phyloP scores from a whole-genome alignment of 2,113 vertebrate species.

The Cercopithecus mona region DNA sequence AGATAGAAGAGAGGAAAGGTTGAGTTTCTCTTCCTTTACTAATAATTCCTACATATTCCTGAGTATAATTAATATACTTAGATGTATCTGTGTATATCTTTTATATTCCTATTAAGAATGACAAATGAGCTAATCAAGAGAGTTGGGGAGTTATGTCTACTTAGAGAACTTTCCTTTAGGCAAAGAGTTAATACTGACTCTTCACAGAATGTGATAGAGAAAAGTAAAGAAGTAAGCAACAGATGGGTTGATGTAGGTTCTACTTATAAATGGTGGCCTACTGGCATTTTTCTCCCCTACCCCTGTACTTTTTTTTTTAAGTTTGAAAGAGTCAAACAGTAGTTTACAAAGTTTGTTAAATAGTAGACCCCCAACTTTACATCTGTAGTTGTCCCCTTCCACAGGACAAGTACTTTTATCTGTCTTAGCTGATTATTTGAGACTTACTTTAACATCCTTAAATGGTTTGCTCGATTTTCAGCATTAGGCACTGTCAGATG shows the following conservation, averaged over 20 bases:
- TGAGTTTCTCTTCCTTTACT: background rate
- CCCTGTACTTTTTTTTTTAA: background rate
- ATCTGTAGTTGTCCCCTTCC: background rate
- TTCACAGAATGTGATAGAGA: background rate
- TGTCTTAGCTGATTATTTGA: background rate
- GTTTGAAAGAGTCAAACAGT: background rate
- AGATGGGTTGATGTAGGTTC: background rate
- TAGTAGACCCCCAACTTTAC: background rate
- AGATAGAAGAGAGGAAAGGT: background rate
- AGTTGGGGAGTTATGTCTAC: background rate
- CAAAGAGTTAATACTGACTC: background rate
- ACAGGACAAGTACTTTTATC: background rate
- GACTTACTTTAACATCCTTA: background rate
- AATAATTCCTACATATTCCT: background rate
- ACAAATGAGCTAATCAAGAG: background rate
- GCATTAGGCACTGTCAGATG: no score
- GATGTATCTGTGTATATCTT: background rate
- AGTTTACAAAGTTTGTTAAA: background rate
- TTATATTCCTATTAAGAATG: background rate
- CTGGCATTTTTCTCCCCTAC: background rate
- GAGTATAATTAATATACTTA: background rate
- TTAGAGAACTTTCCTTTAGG: background rate
- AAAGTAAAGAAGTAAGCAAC: background rate
- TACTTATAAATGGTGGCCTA: background rate
- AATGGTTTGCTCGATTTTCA: background rate